Conservation (phyloP, 2,797 vertebrate genomes). For the Spea hammondii region DNA sequence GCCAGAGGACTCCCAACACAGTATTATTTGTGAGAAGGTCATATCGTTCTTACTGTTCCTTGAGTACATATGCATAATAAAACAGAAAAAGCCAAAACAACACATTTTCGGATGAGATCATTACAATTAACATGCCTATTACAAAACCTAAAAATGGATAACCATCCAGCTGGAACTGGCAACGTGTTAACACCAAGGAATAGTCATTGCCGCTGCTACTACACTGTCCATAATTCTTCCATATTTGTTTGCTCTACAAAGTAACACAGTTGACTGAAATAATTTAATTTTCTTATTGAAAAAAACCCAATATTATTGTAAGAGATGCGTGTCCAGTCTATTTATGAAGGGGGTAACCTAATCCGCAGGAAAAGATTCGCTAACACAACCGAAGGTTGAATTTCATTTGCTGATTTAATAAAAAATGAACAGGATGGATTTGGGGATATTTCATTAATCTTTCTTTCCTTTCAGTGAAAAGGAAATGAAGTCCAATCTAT, state of each 20-base stretch:
- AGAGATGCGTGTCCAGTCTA: conserved; percentile 64
- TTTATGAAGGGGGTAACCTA: conserved; percentile 75
- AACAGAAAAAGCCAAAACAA: conserved; percentile 28
- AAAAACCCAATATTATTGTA: conserved; percentile 60
- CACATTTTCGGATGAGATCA: neutral
- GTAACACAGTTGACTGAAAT: conserved; percentile 67
- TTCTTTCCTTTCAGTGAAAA: conserved; percentile 88
- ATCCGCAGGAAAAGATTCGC: conserved; percentile 77
- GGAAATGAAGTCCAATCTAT: conserved; percentile 92
- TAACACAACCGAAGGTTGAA: conserved; percentile 77
- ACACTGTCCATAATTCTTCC: conserved; percentile 6
- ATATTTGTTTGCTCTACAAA: conserved; percentile 56
- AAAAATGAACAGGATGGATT: conserved; percentile 95
- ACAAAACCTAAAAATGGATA: neutral
- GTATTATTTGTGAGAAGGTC: too few species aligned
- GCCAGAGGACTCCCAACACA: too few species aligned
- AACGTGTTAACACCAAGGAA: neutral
- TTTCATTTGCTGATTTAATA: conserved; percentile 97
- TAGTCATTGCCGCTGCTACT: neutral
- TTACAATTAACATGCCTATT: neutral
- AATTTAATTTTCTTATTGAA: conserved; percentile 71
- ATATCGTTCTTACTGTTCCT: too few species aligned
- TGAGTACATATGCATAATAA: too few species aligned
- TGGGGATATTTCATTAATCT: conserved; percentile 98
- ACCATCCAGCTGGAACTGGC: conserved; percentile 8